phyloP scores from a whole-genome alignment of 2,113 vertebrate species.

The Pomatorhinus ruficollis region DNA sequence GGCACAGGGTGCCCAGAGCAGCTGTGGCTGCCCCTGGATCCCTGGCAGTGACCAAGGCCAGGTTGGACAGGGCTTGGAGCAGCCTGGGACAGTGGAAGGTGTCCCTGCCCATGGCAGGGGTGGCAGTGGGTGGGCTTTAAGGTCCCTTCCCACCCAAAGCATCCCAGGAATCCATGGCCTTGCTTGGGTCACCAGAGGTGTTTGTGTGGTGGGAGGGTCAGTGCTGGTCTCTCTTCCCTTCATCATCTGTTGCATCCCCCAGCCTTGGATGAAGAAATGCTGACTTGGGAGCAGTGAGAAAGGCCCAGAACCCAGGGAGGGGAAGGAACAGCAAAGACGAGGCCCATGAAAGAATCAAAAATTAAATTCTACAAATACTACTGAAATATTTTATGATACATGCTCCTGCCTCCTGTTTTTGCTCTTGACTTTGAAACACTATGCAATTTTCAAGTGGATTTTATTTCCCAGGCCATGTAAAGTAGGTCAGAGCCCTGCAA shows the following conservation, averaged over 20 bases:
- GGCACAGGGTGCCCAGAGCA: not conserved
- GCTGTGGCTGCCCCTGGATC: not conserved
- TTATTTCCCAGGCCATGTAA: not conserved
- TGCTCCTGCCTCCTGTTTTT: not conserved
- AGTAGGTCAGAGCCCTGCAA: not conserved
- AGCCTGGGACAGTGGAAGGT: not conserved
- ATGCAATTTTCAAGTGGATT: not conserved
- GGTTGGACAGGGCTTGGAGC: not conserved
- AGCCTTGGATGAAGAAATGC: not conserved
- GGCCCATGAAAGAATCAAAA: not conserved
- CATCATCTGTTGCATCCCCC: not conserved
- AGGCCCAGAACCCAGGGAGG: not conserved
- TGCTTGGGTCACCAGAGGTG: not conserved
- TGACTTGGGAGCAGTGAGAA: not conserved
- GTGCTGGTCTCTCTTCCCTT: not conserved
- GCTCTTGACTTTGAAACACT: not conserved
- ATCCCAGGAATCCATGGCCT: not conserved
- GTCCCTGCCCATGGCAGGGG: not conserved
- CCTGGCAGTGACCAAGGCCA: not conserved
- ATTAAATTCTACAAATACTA: not conserved
- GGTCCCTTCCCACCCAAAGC: not conserved
- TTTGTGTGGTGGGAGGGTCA: too few relatives aligned
- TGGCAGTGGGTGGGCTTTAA: fast-evolving
- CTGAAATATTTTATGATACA: not conserved
- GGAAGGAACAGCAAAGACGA: not conserved